Conservation (phyloP, 2,113 vertebrate species). For the Bufo bufo region DNA sequence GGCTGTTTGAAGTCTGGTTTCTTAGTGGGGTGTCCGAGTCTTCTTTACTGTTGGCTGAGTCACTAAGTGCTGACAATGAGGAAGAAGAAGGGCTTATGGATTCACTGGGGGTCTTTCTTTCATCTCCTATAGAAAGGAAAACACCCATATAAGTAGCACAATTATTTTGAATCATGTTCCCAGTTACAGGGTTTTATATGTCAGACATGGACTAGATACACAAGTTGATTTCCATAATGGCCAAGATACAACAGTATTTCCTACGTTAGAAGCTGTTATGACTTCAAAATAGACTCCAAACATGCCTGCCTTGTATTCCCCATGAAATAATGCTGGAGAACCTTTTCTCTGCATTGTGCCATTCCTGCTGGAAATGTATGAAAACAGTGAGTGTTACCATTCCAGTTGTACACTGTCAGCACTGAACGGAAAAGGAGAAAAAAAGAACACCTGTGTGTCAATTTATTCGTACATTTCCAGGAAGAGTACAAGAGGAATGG, state of each 20-base stretch:
- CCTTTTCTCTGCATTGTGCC: no score
- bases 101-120: conserved; percentile 78
- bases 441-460: no score
- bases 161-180: background rate
- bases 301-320: no score
- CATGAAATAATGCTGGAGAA: no score
- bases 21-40: conserved; percentile 84
- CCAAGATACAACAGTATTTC: background rate
- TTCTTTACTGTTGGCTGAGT: conserved; percentile 95
- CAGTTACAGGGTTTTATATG: background rate
- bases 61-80: conserved; percentile 93
- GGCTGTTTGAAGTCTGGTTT: conserved; percentile 84
- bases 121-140: conserved; percentile 70
- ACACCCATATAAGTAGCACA: background rate
- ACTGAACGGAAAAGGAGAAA: no score
- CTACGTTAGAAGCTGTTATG: background rate
- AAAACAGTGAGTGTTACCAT: no score
- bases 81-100: conserved; percentile 95
- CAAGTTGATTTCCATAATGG: background rate
- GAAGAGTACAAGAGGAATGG: no score
- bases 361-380: no score
- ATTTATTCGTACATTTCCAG: no score
- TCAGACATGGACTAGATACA: background rate
- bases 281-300: background rate
- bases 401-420: no score